Conservation (phyloP, 2,113 vertebrate species). For the Oriolus oriolus region DNA sequence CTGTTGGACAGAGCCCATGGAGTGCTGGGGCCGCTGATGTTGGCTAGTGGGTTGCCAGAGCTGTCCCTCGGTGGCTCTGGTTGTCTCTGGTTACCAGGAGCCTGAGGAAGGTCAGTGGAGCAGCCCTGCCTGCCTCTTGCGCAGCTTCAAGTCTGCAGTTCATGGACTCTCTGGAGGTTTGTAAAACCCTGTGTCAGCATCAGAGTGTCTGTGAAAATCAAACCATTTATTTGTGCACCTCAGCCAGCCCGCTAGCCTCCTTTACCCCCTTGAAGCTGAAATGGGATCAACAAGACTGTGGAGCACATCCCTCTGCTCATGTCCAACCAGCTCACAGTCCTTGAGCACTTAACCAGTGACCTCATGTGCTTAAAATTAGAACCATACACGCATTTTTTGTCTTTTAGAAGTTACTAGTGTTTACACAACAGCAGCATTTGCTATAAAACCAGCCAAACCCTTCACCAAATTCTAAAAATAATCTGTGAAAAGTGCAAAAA, state of each 20-base stretch:
- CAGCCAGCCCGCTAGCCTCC: neutral
- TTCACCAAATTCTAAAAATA: neutral
- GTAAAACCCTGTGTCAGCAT: neutral
- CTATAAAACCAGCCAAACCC: neutral
- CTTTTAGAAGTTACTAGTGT: neutral
- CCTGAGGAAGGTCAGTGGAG: neutral
- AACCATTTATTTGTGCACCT: neutral
- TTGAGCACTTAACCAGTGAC: neutral
- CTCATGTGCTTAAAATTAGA: slow-evolving; percentile 40
- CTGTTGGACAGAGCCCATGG: neutral
- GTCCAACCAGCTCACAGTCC: neutral
- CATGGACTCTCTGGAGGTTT: neutral
- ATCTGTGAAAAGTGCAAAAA: neutral
- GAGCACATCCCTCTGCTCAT: accelerated
- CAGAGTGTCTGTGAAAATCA: neutral
- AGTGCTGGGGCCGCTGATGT: neutral
- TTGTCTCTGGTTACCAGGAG: neutral
- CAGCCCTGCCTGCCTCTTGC: neutral
- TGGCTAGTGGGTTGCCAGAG: neutral
- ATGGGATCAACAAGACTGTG: neutral
- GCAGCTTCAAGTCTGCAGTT: neutral
- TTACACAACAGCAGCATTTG: neutral
- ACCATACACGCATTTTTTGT: neutral
- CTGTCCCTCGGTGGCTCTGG: neutral
- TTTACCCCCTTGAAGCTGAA: neutral